Conservation (phyloP, 1,140 invertebrate genomes). For the Drosophila parabipectinata region DNA sequence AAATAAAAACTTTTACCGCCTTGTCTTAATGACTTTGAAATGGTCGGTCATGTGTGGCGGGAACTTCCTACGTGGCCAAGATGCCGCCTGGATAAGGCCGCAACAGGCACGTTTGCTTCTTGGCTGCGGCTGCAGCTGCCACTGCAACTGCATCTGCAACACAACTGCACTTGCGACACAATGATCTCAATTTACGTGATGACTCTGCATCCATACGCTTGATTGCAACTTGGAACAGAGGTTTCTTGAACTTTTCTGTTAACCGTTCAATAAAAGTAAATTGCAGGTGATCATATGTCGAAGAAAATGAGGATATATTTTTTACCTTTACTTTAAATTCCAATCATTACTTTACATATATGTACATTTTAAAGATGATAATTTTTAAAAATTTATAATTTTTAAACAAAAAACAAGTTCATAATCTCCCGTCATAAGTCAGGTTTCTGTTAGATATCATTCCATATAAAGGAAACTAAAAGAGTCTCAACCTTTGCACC, state of each 20-base stretch:
- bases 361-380: no score
- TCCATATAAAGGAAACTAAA: no score
- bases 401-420: no score
- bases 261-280: slow-evolving; percentile 11
- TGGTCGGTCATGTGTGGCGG: slow-evolving; percentile 47
- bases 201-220: slow-evolving; percentile 18
- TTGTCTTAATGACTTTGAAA: slow-evolving; percentile 73
- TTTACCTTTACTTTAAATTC: no score
- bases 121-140: not conserved
- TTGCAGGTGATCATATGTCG: not conserved
- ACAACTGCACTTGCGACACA: slow-evolving; percentile 22
- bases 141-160: not conserved
- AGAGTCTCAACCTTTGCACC: no score
- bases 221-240: slow-evolving; percentile 62
- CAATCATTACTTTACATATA: no score
- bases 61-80: slow-evolving; percentile 33
- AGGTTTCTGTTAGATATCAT: no score
- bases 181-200: slow-evolving; percentile 65
- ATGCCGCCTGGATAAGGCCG: slow-evolving; percentile 10
- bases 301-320: no score
- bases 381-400: no score
- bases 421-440: no score
- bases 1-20: slow-evolving; percentile 35
- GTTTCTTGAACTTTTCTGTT: slow-evolving; percentile 41
- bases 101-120: slow-evolving; percentile 43